phyloP scores from a whole-genome alignment of 2,797 vertebrate genomes.

The Jordanella pulchra region DNA sequence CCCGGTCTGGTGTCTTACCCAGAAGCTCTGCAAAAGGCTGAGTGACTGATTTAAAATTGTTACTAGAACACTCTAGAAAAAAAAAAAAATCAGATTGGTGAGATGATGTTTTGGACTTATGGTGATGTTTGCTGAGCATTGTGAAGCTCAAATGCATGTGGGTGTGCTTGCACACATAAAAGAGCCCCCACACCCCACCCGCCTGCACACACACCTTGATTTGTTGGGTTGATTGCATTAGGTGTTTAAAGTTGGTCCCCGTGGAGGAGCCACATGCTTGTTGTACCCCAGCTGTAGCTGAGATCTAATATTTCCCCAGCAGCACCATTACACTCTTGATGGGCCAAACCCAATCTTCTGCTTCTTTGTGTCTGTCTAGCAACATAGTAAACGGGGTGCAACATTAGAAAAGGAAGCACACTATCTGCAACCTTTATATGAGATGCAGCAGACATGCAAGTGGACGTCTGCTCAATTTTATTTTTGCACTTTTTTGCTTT shows the following conservation, averaged over 20 bases:
- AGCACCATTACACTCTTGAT: constrained; percentile 72
- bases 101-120: constrained; percentile 70
- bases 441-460: constrained; percentile 19
- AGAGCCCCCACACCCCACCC: not conserved
- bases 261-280: constrained; percentile 69
- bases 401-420: constrained; percentile 35
- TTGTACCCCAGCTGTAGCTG: constrained; percentile 78
- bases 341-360: constrained; percentile 72
- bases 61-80: constrained; percentile 64
- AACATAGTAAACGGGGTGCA: constrained; percentile 46
- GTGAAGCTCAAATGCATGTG: constrained; percentile 27
- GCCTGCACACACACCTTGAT: constrained; percentile 51
- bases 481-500: constrained; percentile 14
- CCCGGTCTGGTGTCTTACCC: constrained; percentile 17
- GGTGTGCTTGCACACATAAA: not conserved
- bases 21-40: constrained; percentile 35
- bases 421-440: constrained; percentile 46
- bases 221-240: constrained; percentile 78
- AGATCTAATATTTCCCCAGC: constrained; percentile 79
- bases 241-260: constrained; percentile 71
- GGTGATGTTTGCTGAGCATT: constrained; percentile 52
- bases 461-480: constrained; percentile 21
- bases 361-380: constrained; percentile 67
- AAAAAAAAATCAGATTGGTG: constrained; percentile 73
- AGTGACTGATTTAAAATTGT: constrained; percentile 67